Base-by-base conservation (phyloP, 2,113 vertebrate genomes). In the Petrocephalus microphthalmus region DNA sequence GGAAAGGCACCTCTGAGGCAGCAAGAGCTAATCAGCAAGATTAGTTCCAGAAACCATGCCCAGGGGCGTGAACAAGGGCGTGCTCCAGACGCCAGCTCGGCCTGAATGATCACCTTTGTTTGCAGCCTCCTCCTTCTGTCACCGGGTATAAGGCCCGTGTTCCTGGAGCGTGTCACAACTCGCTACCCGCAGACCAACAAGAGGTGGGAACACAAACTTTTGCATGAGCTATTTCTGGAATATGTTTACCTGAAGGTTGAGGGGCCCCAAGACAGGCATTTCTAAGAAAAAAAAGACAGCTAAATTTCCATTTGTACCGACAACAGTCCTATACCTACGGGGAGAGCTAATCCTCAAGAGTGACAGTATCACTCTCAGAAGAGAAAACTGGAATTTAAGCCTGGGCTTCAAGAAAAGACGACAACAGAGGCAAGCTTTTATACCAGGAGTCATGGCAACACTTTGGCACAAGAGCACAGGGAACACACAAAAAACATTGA, bases 361-460 rank as follows among this genome's bases (percentile, higher is more conserved):
- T 52, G 49, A 51, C 49, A 20, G 29, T 22, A 52, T 49, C 64
- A 13, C 10, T 88, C 37, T 20, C 20, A 60, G 22, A 60, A 60
- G 19, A 5, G 57, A 19, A 78, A 37, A 33, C 4, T 7, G 20
- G 37, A 87, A 37, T n/a, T 33, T 84, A 15, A 84, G 20, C 81
- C 22, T 20, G 52, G 52, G n/a, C n/a, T 20, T 56, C 22, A 82
- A 88, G 67, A 71, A 25, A n/a, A 51, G 37, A 67, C 20, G 74
- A 29, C 11, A 71, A 45, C 37, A 85, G 86, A 71, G 20, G 64
- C 13, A 52, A 64, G 47, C 54, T 81, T 42, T 1, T 86, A 51
- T 87, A 84, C 49, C 47, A 78, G 89, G 54, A 85, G 84, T 82
- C 52, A 33, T 83, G 81, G 90, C n/a, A 89, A 87, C 87, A 89